Evolutionary conservation across 2,797 vertebrate species (phyloP).

Genomic region (Lepus townsendii): DNA sequence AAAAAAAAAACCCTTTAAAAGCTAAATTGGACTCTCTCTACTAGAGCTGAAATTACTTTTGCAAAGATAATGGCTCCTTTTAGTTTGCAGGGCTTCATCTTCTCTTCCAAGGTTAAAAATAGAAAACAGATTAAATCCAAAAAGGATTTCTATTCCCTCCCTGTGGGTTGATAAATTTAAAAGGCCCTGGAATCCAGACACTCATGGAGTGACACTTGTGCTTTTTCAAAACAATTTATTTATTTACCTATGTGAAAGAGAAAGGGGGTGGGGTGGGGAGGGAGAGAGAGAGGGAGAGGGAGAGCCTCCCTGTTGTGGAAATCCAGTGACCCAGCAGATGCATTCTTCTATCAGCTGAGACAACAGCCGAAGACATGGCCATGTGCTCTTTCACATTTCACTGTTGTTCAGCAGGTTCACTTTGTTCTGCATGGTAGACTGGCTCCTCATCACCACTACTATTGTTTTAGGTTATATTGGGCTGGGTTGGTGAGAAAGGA

Average conservation of each 20-base stretch:
- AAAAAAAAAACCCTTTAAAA: constrained; percentile 51
- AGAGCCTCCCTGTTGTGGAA: no score
- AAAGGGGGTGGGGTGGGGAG: no score
- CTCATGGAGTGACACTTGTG: neutral
- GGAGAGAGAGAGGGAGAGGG: no score
- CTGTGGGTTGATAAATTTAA: constrained; percentile 68
- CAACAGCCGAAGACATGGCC: constrained; percentile 55
- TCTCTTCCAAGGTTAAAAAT: constrained; percentile 80
- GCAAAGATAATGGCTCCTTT: constrained; percentile 74
- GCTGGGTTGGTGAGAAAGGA: constrained; percentile 23
- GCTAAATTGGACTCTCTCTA: constrained; percentile 67
- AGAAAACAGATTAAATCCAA: constrained; percentile 82
- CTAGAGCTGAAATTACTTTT: constrained; percentile 73
- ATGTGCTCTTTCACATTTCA: neutral
- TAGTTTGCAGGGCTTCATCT: constrained; percentile 76
- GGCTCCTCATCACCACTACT: neutral
- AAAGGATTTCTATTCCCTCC: constrained; percentile 77
- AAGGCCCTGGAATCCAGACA: constrained; percentile 65
- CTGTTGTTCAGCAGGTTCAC: neutral
- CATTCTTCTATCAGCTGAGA: constrained; percentile 54
- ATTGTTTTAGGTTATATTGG: constrained; percentile 72
- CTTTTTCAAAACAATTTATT: neutral
- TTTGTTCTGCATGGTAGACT: neutral
- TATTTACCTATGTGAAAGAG: no score
- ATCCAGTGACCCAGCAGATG: no score